Conservation (phyloP, 1,140 invertebrate species). For the Apis florea region DNA sequence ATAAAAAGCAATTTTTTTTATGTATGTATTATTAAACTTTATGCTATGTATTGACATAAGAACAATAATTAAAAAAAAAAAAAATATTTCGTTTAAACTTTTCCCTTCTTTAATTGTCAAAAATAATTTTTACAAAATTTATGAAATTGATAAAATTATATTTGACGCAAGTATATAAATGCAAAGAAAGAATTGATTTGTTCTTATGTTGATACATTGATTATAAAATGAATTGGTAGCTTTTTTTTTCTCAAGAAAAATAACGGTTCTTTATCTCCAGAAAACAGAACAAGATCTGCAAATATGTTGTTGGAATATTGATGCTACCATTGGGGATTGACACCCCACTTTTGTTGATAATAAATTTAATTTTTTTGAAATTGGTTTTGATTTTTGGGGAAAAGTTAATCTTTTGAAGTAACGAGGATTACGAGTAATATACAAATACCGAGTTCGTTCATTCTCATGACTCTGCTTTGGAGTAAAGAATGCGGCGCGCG, state of each 20-base stretch:
- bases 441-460: conserved; percentile 81
- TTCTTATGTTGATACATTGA: conserved; percentile 64
- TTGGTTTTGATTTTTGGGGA: conserved; percentile 62
- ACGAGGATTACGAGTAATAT: conserved; percentile 81
- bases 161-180: not conserved
- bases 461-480: conserved; percentile 81
- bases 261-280: conserved; percentile 46
- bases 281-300: conserved; percentile 49
- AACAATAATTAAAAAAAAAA: conserved; percentile 39
- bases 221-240: conserved; percentile 44
- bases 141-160: not conserved
- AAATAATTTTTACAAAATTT: not conserved
- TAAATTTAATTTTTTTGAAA: conserved; percentile 48
- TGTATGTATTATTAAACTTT: conserved; percentile 33
- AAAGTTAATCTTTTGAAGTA: conserved; percentile 77
- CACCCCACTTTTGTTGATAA: conserved; percentile 20
- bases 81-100: not conserved
- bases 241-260: conserved; percentile 40
- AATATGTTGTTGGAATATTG: conserved; percentile 48
- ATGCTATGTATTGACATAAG: conserved; percentile 60
- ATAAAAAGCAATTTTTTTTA: conserved; percentile 12
- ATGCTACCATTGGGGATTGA: conserved; percentile 50
- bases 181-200: conserved; percentile 27
- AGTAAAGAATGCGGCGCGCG: conserved; percentile 81
- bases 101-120: not conserved